A percentile compares a stretch with the other conserved stretches of the same genome.
phyloP scores from a whole-genome alignment of 1,140 invertebrate genomes.

The Colletes latitarsis region DNA sequence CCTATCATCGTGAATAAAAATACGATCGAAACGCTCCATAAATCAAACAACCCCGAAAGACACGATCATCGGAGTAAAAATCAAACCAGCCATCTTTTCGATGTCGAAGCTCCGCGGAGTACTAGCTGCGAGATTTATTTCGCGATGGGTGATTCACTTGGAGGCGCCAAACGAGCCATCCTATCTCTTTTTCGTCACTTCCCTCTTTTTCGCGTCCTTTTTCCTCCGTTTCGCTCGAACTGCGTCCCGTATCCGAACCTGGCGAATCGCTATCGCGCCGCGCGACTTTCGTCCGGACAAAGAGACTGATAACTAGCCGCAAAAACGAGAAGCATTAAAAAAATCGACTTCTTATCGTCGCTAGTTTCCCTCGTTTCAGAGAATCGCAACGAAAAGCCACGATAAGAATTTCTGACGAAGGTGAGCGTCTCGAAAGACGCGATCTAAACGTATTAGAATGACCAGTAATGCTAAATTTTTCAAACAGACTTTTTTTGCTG shows the following conservation, averaged over 20 bases:
- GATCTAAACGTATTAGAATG: no score
- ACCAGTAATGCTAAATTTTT: no score
- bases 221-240: constrained; percentile 6
- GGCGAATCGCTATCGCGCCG: constrained; percentile 6
- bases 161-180: constrained; percentile 59
- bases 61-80: no score
- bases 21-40: not conserved
- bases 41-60: not conserved
- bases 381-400: no score
- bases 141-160: constrained; percentile 66
- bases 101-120: not conserved
- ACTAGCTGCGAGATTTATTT: constrained; percentile 59
- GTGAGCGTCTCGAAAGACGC: no score
- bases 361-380: not conserved
- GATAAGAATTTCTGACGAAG: no score
- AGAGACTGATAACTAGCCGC: not conserved
- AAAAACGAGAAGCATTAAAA: not conserved
- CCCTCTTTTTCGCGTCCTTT: constrained; percentile 21
- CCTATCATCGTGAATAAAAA: not conserved
- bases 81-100: no score
- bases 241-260: not conserved
- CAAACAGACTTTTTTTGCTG: no score
- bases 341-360: not conserved
- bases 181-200: constrained; percentile 55
- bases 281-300: not conserved